These are phyloP conservation scores for Omphaloscelis lunosa DNA, from an alignment of 2,888 invertebrate species.

Conservation along the genomic window DNA sequence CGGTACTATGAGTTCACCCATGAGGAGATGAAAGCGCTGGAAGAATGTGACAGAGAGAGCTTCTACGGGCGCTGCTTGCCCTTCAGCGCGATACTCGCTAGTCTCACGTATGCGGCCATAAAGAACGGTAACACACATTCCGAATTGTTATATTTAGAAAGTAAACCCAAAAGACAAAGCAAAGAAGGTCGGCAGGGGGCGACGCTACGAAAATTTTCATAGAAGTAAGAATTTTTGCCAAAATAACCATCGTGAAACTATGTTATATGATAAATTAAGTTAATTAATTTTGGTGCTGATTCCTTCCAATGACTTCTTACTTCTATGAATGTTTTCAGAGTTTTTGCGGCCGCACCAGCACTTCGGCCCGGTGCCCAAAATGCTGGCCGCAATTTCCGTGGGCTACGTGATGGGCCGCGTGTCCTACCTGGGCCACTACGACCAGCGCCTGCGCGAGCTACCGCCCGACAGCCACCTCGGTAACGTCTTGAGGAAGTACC, in stretches of 20 bases:
- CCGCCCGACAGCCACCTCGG: slow-evolving; percentile 93
- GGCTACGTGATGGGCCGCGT: slow-evolving; percentile 95
- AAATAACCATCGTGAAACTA: slow-evolving; percentile 1
- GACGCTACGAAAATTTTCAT: slow-evolving; percentile 82
- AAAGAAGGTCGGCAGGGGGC: slow-evolving; percentile 63
- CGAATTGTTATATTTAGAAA: neutral
- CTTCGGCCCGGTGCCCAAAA: slow-evolving; percentile 93
- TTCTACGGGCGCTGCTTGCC: slow-evolving; percentile 95
- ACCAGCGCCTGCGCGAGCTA: slow-evolving; percentile 93
- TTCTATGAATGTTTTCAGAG: slow-evolving; percentile 90
- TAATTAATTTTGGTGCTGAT: slow-evolving; percentile 71
- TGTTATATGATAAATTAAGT: slow-evolving; percentile 15
- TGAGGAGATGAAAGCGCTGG: slow-evolving; percentile 93
- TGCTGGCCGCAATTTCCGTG: slow-evolving; percentile 90
- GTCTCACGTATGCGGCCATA: slow-evolving; percentile 92
- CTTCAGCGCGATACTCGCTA: slow-evolving; percentile 91
- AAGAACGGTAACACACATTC: slow-evolving; percentile 88
- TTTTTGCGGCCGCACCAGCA: slow-evolving; percentile 89
- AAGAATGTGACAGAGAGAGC: slow-evolving; percentile 95
- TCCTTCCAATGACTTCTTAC: slow-evolving; percentile 80
- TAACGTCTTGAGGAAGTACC: slow-evolving; percentile 91
- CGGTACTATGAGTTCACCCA: slow-evolving; percentile 92
- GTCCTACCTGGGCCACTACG: slow-evolving; percentile 93
- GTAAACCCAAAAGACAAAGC: neutral
- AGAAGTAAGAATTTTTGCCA: slow-evolving; percentile 79